Evolutionary conservation across 2,888 invertebrate species (phyloP).

Genomic region (Pherbina coryleti): DNA sequence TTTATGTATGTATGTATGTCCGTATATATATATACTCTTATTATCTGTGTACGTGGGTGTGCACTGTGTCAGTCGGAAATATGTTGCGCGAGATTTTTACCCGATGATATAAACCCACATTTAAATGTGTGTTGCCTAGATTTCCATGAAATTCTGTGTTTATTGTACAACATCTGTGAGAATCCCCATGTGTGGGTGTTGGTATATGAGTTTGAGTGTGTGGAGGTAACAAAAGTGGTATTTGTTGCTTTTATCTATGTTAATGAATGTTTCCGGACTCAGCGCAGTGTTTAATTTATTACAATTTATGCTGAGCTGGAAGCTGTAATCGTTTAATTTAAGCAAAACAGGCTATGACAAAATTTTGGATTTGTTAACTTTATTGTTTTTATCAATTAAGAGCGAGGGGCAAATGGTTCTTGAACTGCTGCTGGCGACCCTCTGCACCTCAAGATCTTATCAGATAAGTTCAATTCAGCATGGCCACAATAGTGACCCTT

Average conservation of each 20-base stretch:
- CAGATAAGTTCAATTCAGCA: background rate
- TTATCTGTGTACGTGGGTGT: background rate
- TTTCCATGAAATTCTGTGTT: background rate
- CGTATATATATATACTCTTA: background rate
- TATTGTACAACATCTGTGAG: background rate
- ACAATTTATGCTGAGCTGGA: background rate
- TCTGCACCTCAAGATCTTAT: background rate
- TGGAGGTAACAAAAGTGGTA: background rate
- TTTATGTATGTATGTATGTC: no score
- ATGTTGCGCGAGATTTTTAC: background rate
- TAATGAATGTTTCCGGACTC: constrained; percentile 6
- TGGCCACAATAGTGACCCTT: background rate
- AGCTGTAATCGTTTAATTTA: background rate
- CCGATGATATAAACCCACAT: no score
- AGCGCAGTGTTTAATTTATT: background rate
- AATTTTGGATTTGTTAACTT: background rate
- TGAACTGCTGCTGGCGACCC: no score
- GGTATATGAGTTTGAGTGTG: background rate
- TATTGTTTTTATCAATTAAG: background rate
- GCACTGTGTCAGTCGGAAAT: background rate
- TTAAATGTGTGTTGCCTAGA: background rate
- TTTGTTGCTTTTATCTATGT: constrained; percentile 6
- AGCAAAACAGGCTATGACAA: background rate
- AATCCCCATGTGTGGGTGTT: background rate
- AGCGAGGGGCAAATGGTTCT: no score